Evolutionary conservation across 2,113 vertebrate genomes (phyloP).

Genomic region (Labrus mixtus): DNA sequence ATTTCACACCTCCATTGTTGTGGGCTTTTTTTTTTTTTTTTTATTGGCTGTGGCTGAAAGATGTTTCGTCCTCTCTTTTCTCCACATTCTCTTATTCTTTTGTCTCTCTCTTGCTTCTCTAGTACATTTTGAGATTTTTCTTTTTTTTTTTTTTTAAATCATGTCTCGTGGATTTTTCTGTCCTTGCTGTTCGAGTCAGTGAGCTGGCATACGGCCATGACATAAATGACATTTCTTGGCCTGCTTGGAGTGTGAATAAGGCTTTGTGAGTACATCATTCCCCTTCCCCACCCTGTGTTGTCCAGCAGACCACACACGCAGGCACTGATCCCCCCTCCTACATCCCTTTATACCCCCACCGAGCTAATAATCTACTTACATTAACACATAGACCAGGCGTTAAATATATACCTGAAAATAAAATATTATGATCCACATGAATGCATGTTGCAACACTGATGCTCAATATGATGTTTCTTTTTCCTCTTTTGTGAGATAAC

Average conservation of each 20-base stretch:
- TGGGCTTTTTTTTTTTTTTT: too few species aligned
- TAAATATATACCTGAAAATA: not conserved
- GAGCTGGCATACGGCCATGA: constrained; percentile 46
- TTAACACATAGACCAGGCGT: not conserved
- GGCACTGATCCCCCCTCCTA: not conserved
- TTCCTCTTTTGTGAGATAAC: too few species aligned
- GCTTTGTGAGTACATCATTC: constrained; percentile 61
- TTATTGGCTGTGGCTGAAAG: constrained; percentile 46
- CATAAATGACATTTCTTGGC: constrained; percentile 42
- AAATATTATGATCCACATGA: not conserved
- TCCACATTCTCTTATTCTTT: constrained; percentile 1
- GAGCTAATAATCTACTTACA: not conserved
- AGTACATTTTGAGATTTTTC: constrained; percentile 19
- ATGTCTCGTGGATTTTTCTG: constrained; percentile 4
- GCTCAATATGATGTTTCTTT: too few species aligned
- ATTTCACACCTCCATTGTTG: constrained; percentile 77
- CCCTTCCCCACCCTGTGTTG: constrained; percentile 35
- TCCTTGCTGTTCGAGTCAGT: constrained; percentile 19
- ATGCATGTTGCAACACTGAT: too few species aligned
- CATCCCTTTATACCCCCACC: not conserved
- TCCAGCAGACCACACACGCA: constrained; percentile 69
- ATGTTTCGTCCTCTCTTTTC: constrained; percentile 28
- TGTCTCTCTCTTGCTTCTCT: constrained; percentile 14
- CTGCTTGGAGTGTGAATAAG: constrained; percentile 54
- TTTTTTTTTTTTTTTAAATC: constrained; percentile 2